These are phyloP conservation scores for Hyperoplus immaculatus DNA, from an alignment of 2,797 vertebrate genomes.

Conservation along the genomic window DNA sequence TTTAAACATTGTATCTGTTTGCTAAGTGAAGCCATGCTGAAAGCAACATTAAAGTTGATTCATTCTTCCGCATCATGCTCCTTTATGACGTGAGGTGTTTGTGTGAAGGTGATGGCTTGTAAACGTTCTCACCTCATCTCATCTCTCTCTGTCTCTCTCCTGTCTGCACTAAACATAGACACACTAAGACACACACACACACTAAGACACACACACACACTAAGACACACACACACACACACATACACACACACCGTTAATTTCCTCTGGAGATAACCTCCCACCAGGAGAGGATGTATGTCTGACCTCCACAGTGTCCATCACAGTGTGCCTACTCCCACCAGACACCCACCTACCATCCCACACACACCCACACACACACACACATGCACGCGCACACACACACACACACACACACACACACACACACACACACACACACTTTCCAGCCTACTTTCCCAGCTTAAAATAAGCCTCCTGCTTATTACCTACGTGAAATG, in stretches of 20 bases:
- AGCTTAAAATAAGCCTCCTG: constrained; percentile 32
- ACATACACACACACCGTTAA: constrained; percentile 32
- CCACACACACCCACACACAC: background rate
- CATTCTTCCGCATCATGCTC: constrained; percentile 34
- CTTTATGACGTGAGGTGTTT: constrained; percentile 31
- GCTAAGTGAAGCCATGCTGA: constrained; percentile 57
- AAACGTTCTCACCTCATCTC: constrained; percentile 35
- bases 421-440: background rate
- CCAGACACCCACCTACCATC: background rate
- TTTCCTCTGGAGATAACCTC: constrained; percentile 58
- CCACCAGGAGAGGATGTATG: constrained; percentile 42
- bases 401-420: background rate
- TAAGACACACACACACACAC: too few species aligned
- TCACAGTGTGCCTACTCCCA: constrained; percentile 15
- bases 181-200: too few species aligned
- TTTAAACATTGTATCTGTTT: constrained; percentile 61
- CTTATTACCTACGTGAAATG: constrained; percentile 65
- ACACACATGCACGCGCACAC: background rate
- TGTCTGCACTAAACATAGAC: too few species aligned
- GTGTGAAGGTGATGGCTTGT: constrained; percentile 20
- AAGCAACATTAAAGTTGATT: constrained; percentile 57
- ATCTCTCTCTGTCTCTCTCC: background rate
- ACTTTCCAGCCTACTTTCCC: constrained; percentile 6
- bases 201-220: too few species aligned
- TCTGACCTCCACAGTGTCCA: constrained; percentile 48